phyloP scores from a whole-genome alignment of 2,797 vertebrate species.

The Harpagifer antarcticus region DNA sequence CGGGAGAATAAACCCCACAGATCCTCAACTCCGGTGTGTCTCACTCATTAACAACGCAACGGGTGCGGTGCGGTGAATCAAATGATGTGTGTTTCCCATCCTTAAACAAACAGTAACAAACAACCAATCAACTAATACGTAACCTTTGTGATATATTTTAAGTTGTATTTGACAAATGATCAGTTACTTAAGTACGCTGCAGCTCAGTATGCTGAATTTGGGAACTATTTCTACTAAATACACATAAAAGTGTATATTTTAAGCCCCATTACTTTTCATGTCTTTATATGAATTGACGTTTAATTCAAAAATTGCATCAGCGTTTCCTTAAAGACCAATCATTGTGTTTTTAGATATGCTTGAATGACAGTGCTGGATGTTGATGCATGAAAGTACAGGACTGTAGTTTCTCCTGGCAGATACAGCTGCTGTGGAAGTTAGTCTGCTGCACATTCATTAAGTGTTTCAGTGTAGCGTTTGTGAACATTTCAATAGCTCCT shows the following conservation, averaged over 20 bases:
- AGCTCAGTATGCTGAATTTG: background rate
- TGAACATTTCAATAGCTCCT: constrained; percentile 32
- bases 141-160: no score
- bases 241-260: background rate
- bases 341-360: background rate
- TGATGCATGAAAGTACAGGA: background rate
- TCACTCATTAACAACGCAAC: no score
- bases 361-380: background rate
- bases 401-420: constrained; percentile 3
- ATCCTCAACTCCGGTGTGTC: no score
- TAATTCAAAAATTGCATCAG: background rate
- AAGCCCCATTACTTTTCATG: background rate
- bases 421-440: constrained; percentile 21
- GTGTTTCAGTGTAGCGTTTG: constrained; percentile 14
- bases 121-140: no score
- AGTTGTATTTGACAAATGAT: background rate
- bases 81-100: no score
- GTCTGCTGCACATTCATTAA: constrained; percentile 24
- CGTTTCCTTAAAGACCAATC: constrained; percentile 4
- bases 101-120: no score
- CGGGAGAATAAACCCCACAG: no score
- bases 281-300: background rate
- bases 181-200: background rate
- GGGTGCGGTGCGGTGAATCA: no score
- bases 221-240: background rate